A percentile compares a stretch with the other conserved stretches of the same genome.
These are phyloP conservation scores for Callosobruchus maculatus DNA, from an alignment of 2,888 invertebrate species.

Conservation along the genomic window DNA sequence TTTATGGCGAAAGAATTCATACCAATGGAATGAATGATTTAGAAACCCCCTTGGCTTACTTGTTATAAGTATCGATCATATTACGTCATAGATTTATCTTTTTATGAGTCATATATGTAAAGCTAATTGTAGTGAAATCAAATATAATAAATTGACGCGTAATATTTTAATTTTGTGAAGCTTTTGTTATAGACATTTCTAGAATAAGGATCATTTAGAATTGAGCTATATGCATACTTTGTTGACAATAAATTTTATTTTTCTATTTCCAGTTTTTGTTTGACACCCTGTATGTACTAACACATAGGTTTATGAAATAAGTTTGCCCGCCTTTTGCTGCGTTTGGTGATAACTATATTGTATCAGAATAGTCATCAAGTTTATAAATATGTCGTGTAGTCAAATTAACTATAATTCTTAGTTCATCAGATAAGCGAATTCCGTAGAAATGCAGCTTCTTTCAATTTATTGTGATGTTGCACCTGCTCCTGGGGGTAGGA, in stretches of 20 bases:
- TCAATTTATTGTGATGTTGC: too few species aligned
- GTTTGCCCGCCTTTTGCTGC: too few species aligned
- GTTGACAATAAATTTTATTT: not conserved
- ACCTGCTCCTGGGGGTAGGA: too few species aligned
- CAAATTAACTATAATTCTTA: too few species aligned
- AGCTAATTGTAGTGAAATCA: not conserved
- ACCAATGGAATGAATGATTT: not conserved
- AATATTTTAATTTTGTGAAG: not conserved
- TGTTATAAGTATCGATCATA: not conserved
- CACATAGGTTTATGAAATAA: too few species aligned
- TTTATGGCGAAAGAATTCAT: not conserved
- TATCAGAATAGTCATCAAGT: too few species aligned
- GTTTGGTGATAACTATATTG: too few species aligned
- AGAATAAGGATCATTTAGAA: too few species aligned
- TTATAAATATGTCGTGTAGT: too few species aligned
- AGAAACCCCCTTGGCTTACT: not conserved
- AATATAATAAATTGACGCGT: not conserved
- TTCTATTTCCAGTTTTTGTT: not conserved
- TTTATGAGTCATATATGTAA: not conserved
- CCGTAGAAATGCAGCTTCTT: too few species aligned
- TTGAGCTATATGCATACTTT: not conserved
- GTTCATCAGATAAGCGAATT: too few species aligned
- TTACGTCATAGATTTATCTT: not conserved
- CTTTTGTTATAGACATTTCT: not conserved
- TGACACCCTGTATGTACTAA: too few species aligned